Percentiles rank a stretch among this genome's conserved stretches.
phyloP scores from a whole-genome alignment of 2,888 invertebrate species.

The Drosophila phalerata region DNA sequence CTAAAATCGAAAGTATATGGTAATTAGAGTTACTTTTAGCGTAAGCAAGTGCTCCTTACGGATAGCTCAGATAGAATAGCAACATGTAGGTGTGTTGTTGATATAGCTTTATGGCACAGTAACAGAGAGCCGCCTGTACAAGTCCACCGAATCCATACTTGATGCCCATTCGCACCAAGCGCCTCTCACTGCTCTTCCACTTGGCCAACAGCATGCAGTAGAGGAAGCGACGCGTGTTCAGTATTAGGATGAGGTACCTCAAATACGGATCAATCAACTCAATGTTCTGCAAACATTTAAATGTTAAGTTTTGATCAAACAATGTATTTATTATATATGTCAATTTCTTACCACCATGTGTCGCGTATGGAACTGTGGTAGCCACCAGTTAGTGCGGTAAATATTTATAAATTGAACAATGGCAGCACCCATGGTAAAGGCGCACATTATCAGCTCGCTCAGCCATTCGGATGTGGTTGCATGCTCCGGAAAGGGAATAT shows the following conservation, averaged over 20 bases:
- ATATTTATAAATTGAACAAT: constrained; percentile 97
- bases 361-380: constrained; percentile 95
- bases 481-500: constrained; percentile 92
- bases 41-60: constrained; percentile 88
- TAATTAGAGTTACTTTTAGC: background rate
- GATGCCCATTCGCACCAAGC: constrained; percentile 57
- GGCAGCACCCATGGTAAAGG: constrained; percentile 92
- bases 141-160: constrained; percentile 87
- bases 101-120: constrained; percentile 91
- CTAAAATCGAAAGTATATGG: constrained; percentile 84
- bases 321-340: no score
- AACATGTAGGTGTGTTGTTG: constrained; percentile 91
- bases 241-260: constrained; percentile 92
- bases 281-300: constrained; percentile 90
- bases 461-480: constrained; percentile 92
- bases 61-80: constrained; percentile 94
- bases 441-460: constrained; percentile 94
- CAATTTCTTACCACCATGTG: constrained; percentile 92
- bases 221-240: constrained; percentile 92
- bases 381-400: constrained; percentile 98
- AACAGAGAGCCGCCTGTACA: constrained; percentile 87
- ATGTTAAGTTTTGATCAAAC: background rate
- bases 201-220: constrained; percentile 87
- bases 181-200: constrained; percentile 84
- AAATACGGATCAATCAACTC: constrained; percentile 96